Conservation (phyloP, 1,140 invertebrate species). For the Heliothis virescens region DNA sequence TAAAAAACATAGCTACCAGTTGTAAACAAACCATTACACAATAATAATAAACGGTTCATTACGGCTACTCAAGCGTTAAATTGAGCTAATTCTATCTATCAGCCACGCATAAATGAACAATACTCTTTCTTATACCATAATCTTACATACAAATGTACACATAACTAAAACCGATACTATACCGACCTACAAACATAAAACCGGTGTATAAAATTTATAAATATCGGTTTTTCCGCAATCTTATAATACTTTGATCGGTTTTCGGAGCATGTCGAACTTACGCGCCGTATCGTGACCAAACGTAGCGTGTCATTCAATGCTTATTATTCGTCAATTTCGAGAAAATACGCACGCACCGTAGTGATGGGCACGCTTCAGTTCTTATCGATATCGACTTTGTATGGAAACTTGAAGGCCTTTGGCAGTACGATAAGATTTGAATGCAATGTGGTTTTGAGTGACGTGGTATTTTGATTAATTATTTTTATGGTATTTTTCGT, state of each 20-base stretch:
- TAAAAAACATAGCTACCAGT: not conserved
- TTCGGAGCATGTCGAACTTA: constrained; percentile 28
- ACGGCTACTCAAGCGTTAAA: constrained; percentile 24
- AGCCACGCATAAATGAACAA: constrained; percentile 26
- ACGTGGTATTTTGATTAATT: not conserved
- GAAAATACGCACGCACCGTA: constrained; percentile 18
- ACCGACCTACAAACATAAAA: constrained; percentile 26
- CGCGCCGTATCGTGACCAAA: constrained; percentile 29
- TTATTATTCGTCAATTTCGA: constrained; percentile 38
- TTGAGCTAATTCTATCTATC: constrained; percentile 14
- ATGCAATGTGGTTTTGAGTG: not conserved
- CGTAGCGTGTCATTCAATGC: constrained; percentile 12
- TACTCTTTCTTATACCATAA: constrained; percentile 5
- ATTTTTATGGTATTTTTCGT: not conserved
- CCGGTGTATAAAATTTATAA: constrained; percentile 24
- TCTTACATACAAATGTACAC: not conserved
- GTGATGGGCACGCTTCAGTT: not conserved
- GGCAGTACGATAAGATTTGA: not conserved
- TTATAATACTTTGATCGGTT: constrained; percentile 25
- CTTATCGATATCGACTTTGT: not conserved
- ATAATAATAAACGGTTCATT: constrained; percentile 29
- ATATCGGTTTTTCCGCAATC: constrained; percentile 32
- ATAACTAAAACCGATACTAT: not conserved
- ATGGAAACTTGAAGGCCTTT: constrained; percentile 19
- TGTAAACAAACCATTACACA: constrained; percentile 8